A percentile compares a stretch with the other conserved stretches of the same genome.
Conservation (phyloP, 2,888 invertebrate genomes). For the Tiliacea aurago region DNA sequence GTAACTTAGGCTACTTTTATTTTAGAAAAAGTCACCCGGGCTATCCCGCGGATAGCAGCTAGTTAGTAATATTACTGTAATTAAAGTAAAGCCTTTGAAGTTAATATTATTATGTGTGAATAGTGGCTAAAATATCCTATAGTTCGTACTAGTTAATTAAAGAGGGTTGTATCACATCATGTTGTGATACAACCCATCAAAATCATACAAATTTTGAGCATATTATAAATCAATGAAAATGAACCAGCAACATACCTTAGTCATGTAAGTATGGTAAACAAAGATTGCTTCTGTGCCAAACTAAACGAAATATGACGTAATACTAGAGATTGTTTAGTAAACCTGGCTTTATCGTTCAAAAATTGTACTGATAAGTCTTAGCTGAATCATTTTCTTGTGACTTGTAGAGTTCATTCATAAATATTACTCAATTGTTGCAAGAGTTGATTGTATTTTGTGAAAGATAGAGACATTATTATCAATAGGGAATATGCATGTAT, state of each 20-base stretch:
- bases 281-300: constrained; percentile 16
- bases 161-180: not conserved
- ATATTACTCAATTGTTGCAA: constrained; percentile 1
- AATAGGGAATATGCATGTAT: too few relatives aligned
- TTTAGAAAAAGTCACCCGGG: too few relatives aligned
- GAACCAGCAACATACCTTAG: not conserved
- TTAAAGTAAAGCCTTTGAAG: not conserved
- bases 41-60: too few relatives aligned
- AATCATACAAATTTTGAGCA: not conserved
- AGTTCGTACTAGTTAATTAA: not conserved
- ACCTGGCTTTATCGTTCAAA: constrained; percentile 6
- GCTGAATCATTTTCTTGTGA: constrained; percentile 19
- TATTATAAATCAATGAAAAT: constrained; percentile 7
- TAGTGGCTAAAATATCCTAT: not conserved
- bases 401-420: constrained; percentile 24
- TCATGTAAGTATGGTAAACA: constrained; percentile 25
- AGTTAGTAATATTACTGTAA: not conserved
- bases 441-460: not conserved
- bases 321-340: constrained; percentile 20
- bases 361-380: constrained; percentile 22
- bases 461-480: not conserved
- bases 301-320: constrained; percentile 43
- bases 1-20: too few relatives aligned
- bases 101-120: not conserved
- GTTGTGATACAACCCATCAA: too few relatives aligned